A percentile compares a stretch with the other conserved stretches of the same genome.
Evolutionary conservation across 2,888 invertebrate genomes (phyloP).

Genomic region (Anorthoa munda): DNA sequence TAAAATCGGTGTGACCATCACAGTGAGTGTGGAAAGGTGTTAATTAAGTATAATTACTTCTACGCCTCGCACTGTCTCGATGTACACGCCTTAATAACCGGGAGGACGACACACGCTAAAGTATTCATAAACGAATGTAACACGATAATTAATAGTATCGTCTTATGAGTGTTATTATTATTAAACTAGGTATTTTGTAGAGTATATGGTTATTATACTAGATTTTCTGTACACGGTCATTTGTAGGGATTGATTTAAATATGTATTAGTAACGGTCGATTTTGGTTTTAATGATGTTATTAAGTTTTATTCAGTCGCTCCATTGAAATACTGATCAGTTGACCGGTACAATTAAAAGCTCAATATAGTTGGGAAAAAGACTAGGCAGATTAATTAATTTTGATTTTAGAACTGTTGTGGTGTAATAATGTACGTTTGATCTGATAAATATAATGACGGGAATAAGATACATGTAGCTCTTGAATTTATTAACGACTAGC

Average conservation of each 20-base stretch:
- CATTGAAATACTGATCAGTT: too few relatives aligned
- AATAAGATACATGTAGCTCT: background rate
- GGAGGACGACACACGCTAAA: conserved; percentile 40
- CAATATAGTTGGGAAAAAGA: too few relatives aligned
- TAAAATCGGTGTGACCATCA: conserved; percentile 43
- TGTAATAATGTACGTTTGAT: background rate
- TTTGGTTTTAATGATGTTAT: conserved; percentile 20
- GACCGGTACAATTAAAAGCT: too few relatives aligned
- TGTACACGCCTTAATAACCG: conserved; percentile 64
- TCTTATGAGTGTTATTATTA: conserved; percentile 18
- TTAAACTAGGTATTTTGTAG: background rate
- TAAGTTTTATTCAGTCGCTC: too few relatives aligned
- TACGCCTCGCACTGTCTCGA: conserved; percentile 57
- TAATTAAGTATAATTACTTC: conserved; percentile 60
- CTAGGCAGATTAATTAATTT: background rate
- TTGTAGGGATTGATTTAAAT: conserved; percentile 3
- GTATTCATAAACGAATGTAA: conserved; percentile 51
- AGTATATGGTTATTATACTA: conserved; percentile 4
- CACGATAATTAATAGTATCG: conserved; percentile 11
- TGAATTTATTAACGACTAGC: background rate
- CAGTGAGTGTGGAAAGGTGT: conserved; percentile 29
- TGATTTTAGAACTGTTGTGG: background rate
- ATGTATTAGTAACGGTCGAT: background rate
- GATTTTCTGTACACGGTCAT: background rate
- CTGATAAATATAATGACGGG: background rate